phyloP scores from a whole-genome alignment of 2,888 invertebrate genomes.

The Sphecodes monilicornis region DNA sequence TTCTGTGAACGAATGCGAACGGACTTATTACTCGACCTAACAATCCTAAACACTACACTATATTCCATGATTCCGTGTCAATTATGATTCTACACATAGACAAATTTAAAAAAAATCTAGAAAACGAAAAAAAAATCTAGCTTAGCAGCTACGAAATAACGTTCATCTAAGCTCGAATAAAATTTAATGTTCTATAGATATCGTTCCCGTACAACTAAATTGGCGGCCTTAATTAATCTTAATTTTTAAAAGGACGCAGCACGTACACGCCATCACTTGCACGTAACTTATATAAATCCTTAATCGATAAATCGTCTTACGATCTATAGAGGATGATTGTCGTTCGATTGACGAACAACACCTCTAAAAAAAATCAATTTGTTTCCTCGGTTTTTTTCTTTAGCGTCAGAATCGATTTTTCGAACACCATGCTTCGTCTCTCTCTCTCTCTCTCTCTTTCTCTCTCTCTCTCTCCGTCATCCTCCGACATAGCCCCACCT shows the following conservation, averaged over 20 bases:
- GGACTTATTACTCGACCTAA: slow-evolving; percentile 14
- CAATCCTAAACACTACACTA: slow-evolving; percentile 21
- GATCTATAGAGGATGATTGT: slow-evolving; percentile 38
- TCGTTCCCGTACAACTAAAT: slow-evolving; percentile 67
- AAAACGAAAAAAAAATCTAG: slow-evolving; percentile 13
- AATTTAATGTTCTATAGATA: slow-evolving; percentile 66
- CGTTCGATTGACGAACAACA: slow-evolving; percentile 36
- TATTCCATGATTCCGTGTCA: slow-evolving; percentile 28
- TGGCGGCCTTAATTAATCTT: slow-evolving; percentile 70
- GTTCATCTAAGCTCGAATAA: slow-evolving; percentile 55
- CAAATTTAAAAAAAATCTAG: slow-evolving; percentile 23
- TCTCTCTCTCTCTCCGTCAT: slow-evolving; percentile 5
- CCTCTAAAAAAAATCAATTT: slow-evolving; percentile 67
- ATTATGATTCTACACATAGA: slow-evolving; percentile 40
- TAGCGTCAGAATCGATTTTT: background rate
- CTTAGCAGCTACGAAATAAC: slow-evolving; percentile 53
- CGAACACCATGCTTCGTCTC: background rate
- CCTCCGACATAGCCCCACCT: slow-evolving; percentile 44
- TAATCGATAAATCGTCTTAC: slow-evolving; percentile 60
- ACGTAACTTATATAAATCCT: slow-evolving; percentile 62
- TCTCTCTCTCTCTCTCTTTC: background rate
- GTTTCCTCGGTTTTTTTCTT: background rate
- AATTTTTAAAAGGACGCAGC: slow-evolving; percentile 67
- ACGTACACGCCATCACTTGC: slow-evolving; percentile 41
- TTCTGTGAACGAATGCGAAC: background rate